Conservation (phyloP, 2,113 vertebrate genomes). For the Cyphomyrus discorhynchus region DNA sequence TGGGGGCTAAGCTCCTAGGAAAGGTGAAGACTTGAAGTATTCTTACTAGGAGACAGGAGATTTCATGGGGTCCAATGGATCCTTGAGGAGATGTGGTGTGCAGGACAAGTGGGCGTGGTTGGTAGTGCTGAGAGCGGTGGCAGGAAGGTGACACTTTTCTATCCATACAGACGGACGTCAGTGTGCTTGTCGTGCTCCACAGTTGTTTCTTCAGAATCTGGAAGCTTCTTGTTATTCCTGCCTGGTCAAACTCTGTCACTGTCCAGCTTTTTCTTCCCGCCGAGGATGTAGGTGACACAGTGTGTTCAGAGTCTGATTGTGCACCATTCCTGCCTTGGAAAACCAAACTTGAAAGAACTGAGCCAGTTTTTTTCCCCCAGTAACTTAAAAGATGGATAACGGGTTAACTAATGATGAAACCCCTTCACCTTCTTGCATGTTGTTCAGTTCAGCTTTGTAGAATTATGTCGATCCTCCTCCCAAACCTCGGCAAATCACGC, state of each 20-base stretch:
- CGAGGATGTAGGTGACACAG: neutral
- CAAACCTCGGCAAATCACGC: neutral
- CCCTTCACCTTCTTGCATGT: neutral
- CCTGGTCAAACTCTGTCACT: neutral
- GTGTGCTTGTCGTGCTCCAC: neutral
- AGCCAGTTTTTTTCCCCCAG: neutral
- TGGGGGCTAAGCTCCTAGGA: constrained; percentile 17
- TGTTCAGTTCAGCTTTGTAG: neutral
- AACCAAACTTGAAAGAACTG: neutral
- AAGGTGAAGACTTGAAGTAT: constrained; percentile 32
- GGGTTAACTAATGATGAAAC: neutral
- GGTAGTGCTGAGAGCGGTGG: neutral
- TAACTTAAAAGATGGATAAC: neutral
- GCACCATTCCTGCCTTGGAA: neutral
- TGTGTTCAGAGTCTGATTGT: neutral
- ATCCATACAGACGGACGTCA: neutral
- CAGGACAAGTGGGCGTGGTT: constrained; percentile 15
- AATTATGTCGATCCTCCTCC: neutral
- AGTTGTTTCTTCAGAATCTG: neutral
- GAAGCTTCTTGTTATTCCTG: neutral
- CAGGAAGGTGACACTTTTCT: neutral
- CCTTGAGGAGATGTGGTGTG: neutral
- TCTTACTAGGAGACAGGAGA: constrained; percentile 30
- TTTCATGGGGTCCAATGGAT: constrained; percentile 13
- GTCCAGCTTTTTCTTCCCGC: neutral